Conservation (phyloP, 1,140 invertebrate genomes). For the Euglossa dilemma region DNA sequence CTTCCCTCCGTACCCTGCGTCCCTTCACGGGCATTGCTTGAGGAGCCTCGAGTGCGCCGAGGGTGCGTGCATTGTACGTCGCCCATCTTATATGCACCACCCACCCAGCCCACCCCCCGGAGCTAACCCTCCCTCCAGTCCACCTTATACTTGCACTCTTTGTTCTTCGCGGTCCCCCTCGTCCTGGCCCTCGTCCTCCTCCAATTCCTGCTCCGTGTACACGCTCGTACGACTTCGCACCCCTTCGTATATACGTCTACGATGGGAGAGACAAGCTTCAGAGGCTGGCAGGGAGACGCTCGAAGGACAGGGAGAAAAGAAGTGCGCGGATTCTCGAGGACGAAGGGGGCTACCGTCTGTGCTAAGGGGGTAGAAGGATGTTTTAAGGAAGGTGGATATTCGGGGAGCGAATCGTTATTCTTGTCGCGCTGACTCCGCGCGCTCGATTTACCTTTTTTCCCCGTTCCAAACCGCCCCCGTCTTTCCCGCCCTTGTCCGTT, state of each 20-base stretch:
- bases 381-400: constrained; percentile 67
- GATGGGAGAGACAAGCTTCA: constrained; percentile 54
- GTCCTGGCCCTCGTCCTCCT: constrained; percentile 65
- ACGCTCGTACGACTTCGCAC: constrained; percentile 73
- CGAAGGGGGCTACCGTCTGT: constrained; percentile 61
- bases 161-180: constrained; percentile 70
- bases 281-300: constrained; percentile 47
- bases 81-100: constrained; percentile 78
- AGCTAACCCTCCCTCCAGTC: constrained; percentile 57
- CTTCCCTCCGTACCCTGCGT: constrained; percentile 66
- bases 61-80: constrained; percentile 77
- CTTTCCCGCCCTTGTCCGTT: not conserved
- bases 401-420: constrained; percentile 59
- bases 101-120: constrained; percentile 62
- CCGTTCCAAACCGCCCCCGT: too few species aligned
- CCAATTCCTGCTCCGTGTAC: constrained; percentile 65
- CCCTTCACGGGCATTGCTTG: constrained; percentile 72
- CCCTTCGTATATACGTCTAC: constrained; percentile 65
- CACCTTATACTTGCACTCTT: constrained; percentile 77
- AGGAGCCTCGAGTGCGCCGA: constrained; percentile 74
- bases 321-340: constrained; percentile 64
- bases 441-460: constrained; percentile 2
- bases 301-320: constrained; percentile 55
- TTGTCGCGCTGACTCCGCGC: constrained; percentile 2
- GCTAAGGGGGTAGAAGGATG: constrained; percentile 63